Conservation (phyloP, 2,888 invertebrate species). For the Osedax frankpressi region DNA sequence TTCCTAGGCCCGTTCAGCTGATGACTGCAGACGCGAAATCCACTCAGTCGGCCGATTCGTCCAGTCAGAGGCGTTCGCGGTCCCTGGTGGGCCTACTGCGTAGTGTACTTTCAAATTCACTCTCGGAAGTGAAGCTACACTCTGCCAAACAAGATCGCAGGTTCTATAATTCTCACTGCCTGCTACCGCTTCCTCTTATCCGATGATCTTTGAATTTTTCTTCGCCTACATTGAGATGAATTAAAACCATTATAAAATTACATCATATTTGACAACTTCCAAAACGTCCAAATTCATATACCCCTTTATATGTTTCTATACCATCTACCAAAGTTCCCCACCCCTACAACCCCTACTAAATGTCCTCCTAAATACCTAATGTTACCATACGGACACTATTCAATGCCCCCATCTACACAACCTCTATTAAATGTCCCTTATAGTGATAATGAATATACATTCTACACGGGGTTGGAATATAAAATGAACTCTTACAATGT, state of each 20-base stretch:
- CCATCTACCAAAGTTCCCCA: neutral
- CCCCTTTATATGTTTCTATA: no score
- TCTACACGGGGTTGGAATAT: slow-evolving; percentile 70
- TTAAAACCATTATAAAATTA: no score
- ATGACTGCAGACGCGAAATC: slow-evolving; percentile 48
- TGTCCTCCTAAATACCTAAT: neutral
- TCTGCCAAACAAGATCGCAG: slow-evolving; percentile 41
- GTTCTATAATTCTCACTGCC: no score
- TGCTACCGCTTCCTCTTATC: no score
- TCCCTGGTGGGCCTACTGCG: slow-evolving; percentile 40
- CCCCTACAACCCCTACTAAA: neutral
- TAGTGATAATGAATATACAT: slow-evolving; percentile 79
- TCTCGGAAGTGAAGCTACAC: slow-evolving; percentile 60
- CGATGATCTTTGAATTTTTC: neutral
- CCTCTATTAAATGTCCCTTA: slow-evolving; percentile 19
- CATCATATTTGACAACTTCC: no score
- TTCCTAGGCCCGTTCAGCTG: slow-evolving; percentile 64
- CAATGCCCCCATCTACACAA: neutral
- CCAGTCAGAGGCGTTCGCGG: slow-evolving; percentile 17
- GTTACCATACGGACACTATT: no score
- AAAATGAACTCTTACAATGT: slow-evolving; percentile 79
- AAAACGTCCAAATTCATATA: no score
- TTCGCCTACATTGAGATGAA: neutral
- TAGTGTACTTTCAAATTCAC: slow-evolving; percentile 52
- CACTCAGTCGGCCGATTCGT: neutral